A percentile compares a stretch with the other conserved stretches of the same genome.
These are phyloP conservation scores for Caenorhabditis afra DNA, from an alignment of 2,888 invertebrate species.

Conservation along the genomic window DNA sequence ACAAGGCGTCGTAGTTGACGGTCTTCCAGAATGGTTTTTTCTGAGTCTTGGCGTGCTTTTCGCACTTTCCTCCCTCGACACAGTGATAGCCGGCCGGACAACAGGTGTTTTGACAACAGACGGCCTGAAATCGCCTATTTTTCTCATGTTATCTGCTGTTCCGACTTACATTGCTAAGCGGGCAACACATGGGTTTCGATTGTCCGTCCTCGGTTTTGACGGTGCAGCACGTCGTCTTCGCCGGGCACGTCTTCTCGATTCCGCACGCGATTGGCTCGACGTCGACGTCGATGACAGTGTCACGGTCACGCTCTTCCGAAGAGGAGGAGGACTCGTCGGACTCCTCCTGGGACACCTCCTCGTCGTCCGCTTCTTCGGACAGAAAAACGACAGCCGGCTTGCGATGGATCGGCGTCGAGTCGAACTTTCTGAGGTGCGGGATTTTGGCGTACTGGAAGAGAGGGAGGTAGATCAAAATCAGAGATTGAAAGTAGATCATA, in stretches of 20 bases:
- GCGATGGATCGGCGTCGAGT: slow-evolving; percentile 60
- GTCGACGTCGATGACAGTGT: slow-evolving; percentile 12
- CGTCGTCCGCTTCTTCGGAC: slow-evolving; percentile 17
- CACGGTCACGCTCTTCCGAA: slow-evolving; percentile 1
- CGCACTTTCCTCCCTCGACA: slow-evolving; percentile 60
- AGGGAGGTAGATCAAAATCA: no score
- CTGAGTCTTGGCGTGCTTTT: slow-evolving; percentile 50
- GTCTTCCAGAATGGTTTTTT: slow-evolving; percentile 12
- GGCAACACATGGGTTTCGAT: slow-evolving; percentile 60
- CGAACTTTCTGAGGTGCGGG: slow-evolving; percentile 61
- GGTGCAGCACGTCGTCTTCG: slow-evolving; percentile 63
- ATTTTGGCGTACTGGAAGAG: slow-evolving; percentile 35
- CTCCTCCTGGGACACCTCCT: neutral
- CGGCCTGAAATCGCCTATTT: slow-evolving; percentile 50
- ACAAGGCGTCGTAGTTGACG: no score
- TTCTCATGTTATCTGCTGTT: no score
- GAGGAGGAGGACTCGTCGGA: slow-evolving; percentile 15
- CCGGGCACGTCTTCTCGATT: slow-evolving; percentile 57
- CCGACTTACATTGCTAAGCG: slow-evolving; percentile 63
- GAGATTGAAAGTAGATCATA: neutral
- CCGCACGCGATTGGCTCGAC: slow-evolving; percentile 55
- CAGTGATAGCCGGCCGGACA: slow-evolving; percentile 67
- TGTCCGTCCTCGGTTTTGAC: slow-evolving; percentile 5
- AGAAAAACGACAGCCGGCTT: slow-evolving; percentile 53
- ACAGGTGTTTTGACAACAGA: slow-evolving; percentile 64